Evolutionary conservation across 2,113 vertebrate genomes (phyloP).

Genomic region (Sturnira hondurensis): DNA sequence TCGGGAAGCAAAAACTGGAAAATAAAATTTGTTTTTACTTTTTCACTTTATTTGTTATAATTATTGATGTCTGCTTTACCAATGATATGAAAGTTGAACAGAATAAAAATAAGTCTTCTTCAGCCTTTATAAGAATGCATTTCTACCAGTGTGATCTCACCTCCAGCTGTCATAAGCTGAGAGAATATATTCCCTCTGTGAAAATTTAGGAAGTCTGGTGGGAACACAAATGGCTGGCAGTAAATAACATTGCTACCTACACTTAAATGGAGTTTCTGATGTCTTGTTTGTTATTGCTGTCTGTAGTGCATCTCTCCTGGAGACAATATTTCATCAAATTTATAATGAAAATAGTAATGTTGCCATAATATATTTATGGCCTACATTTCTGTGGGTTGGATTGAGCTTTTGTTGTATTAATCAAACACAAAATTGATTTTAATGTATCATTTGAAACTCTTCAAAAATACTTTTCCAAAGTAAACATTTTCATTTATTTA

Average conservation of each 20-base stretch:
- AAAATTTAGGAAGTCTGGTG: slow-evolving; percentile 61
- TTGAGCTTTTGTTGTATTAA: slow-evolving; percentile 51
- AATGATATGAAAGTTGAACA: not conserved
- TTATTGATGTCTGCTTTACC: not conserved
- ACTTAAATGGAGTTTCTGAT: slow-evolving; percentile 69
- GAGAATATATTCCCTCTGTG: slow-evolving; percentile 57
- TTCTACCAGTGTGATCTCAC: slow-evolving; percentile 34
- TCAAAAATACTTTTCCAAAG: slow-evolving; percentile 9
- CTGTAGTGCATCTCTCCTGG: slow-evolving; percentile 60
- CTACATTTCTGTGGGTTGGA: not conserved
- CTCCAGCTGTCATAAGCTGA: slow-evolving; percentile 40
- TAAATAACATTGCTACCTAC: slow-evolving; percentile 70
- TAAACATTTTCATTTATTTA: not conserved
- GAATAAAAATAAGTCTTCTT: not conserved
- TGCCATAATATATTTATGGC: slow-evolving; percentile 67
- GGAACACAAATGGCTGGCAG: slow-evolving; percentile 13
- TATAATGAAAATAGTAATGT: slow-evolving; percentile 74
- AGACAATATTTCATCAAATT: slow-evolving; percentile 66
- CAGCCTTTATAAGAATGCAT: not conserved
- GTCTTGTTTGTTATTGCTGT: slow-evolving; percentile 67
- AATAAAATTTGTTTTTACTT: not conserved
- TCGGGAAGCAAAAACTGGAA: not conserved
- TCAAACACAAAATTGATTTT: slow-evolving; percentile 47
- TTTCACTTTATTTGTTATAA: not conserved
- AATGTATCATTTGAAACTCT: not conserved